These are phyloP conservation scores for Xenopus tropicalis DNA, from an alignment of 2,113 vertebrate genomes.

Conservation along the genomic window DNA sequence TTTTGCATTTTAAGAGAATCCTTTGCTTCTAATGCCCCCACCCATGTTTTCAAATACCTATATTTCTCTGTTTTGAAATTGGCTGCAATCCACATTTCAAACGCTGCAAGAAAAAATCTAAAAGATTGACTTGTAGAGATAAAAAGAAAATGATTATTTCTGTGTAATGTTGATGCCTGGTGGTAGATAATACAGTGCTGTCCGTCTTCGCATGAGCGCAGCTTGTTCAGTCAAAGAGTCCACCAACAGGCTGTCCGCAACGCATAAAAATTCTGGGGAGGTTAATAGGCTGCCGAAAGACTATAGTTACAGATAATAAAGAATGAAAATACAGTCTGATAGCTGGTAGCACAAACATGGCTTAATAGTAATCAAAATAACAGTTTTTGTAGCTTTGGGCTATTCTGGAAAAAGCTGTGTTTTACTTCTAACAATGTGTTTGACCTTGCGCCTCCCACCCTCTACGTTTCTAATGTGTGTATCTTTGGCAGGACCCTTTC, in stretches of 20 bases:
- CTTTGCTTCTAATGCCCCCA: slow-evolving; percentile 22
- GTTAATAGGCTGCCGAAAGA: slow-evolving; percentile 32
- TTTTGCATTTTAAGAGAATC: slow-evolving; percentile 39
- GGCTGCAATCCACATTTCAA: slow-evolving; percentile 37
- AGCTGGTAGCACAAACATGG: slow-evolving; percentile 7
- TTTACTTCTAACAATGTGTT: slow-evolving; percentile 20
- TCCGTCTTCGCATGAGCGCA: slow-evolving; percentile 14
- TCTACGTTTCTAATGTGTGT: background rate
- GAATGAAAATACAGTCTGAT: slow-evolving; percentile 18
- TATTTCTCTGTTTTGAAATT: slow-evolving; percentile 34
- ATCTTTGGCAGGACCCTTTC: slow-evolving; percentile 3
- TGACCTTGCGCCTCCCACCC: slow-evolving; percentile 19
- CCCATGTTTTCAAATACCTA: slow-evolving; percentile 13
- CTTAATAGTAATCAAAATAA: slow-evolving; percentile 25
- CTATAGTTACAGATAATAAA: slow-evolving; percentile 32
- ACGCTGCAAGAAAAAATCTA: slow-evolving; percentile 18
- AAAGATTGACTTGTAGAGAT: slow-evolving; percentile 32
- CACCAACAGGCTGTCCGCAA: slow-evolving; percentile 9
- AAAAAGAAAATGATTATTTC: slow-evolving; percentile 39
- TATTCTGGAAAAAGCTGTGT: slow-evolving; percentile 22
- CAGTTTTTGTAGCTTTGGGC: slow-evolving; percentile 14
- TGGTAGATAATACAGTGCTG: slow-evolving; percentile 14
- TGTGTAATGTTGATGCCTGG: slow-evolving; percentile 11
- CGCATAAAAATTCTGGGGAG: slow-evolving; percentile 7
- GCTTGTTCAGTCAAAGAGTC: slow-evolving; percentile 1